Base-by-base conservation (phyloP, 1,140 invertebrate species). In the Cotesia glomerata region DNA sequence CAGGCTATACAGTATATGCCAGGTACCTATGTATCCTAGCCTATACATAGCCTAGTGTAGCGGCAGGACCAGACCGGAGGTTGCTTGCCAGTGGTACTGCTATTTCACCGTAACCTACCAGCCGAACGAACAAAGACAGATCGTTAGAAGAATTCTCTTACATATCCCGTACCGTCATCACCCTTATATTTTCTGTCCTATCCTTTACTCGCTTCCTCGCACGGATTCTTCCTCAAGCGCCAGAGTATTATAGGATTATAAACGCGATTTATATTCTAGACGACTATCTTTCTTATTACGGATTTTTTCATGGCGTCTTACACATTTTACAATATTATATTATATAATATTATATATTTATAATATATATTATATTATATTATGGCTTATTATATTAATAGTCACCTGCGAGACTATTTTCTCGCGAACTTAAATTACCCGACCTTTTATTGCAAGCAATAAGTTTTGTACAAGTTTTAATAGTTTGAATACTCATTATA, bases 61-160 rank as follows among this genome's bases (percentile, higher is more conserved):
- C 11, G 11, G 26, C 26, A 26, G 26, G 1, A 26, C 26, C 26
- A 45, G 8, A 45, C 39, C 39, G 39, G 39, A 45, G 39, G 39
- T 45, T 45, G 39, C 7, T 45, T 45, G 39, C 39, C 39, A 45
- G 39, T 45, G 39, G 39, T 45, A 45, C 39, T 45, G 39, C 39
- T 45, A 45, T 45, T 45, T 45, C 56, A 16, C 18, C 56, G 56
- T 58, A 58, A 26, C 56, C 18, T 58, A 58, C 56, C 56, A 58
- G 56, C 56, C 56, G 56, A 58, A 68, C 65, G 67, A 69, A 69
- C 67, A 69, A 69, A 69, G 54, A 69, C 54, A 56, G 67, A 69
- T 69, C 67, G 67, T 69, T 69, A 69, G 67, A 69, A 69, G 67
- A 69, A 69, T 69, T 52, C 65, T 51, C 16, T 69, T 58, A 35